A percentile compares a stretch with the other conserved stretches of the same genome.
Conservation (phyloP, 2,888 invertebrate genomes). For the Acrocyrtus sp. region DNA sequence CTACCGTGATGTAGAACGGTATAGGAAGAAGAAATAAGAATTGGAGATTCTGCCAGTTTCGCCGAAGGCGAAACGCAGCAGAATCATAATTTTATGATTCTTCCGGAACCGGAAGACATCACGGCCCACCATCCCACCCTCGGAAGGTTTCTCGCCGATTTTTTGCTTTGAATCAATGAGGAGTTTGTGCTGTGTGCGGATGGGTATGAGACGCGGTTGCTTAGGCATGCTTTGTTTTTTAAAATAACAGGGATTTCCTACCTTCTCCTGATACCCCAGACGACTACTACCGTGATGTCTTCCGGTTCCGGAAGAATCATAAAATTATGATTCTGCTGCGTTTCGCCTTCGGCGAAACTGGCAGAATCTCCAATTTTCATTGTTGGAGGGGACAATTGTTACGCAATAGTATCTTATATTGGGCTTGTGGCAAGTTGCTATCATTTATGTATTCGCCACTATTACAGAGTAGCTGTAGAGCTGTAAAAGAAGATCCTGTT, state of each 20-base stretch:
- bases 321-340: slow-evolving; percentile 5
- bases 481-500: background rate
- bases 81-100: slow-evolving; percentile 7
- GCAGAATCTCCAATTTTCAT: background rate
- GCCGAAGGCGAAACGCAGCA: slow-evolving; percentile 5
- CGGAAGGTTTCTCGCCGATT: too few relatives aligned
- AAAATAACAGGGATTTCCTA: too few relatives aligned
- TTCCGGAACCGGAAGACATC: slow-evolving; percentile 18
- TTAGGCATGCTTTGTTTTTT: too few relatives aligned
- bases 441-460: background rate
- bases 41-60: background rate
- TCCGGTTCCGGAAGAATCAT: slow-evolving; percentile 17
- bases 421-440: background rate
- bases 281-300: slow-evolving; percentile 1
- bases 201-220: too few relatives aligned
- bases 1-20: too few relatives aligned
- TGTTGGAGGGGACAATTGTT: too few relatives aligned
- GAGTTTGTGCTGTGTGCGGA: too few relatives aligned
- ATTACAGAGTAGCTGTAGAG: background rate
- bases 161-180: too few relatives aligned
- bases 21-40: background rate
- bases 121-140: background rate
- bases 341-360: slow-evolving; percentile 1
- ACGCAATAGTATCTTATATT: background rate
- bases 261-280: too few relatives aligned